Base-by-base conservation (phyloP, 2,888 invertebrate species). In the Auanema sp. region DNA sequence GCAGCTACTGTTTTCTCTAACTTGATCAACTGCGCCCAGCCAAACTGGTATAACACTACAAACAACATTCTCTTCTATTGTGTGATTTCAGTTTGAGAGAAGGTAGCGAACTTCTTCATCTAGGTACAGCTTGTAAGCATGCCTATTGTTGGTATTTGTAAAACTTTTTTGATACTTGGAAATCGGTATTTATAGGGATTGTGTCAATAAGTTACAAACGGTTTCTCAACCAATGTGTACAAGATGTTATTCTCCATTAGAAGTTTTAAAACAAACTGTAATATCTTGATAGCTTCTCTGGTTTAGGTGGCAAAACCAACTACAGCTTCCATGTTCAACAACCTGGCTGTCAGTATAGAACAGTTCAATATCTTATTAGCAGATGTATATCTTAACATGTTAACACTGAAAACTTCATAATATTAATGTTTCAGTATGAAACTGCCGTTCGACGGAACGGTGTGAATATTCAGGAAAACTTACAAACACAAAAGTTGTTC, bases 41-140 rank as follows among this genome's bases (percentile, higher is more conserved):
- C 33, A 5, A 33, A 33, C 33, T 33, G 33, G 33, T 33, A 33
- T 33, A 33, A 33, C 33, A 33, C 3, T 33, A 33, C 33, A 33
- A 33, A 33, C 33, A 33, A 8, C 3, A 33, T 42, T 59, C 33
- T 18, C 1, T 11, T 51, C 6, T 6, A 21, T 33, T 50, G 41
- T 12, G 5, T 23, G 41, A 10, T 63, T 63, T 52, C 44, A 58
- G 63, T 41, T 18, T 24, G 3, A 11, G 51, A 18, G 16, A 23
- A 8, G 16, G 44, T 21, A 47, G 43, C 6, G 58, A 63, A 40
- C 53, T 63, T 3, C 58, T 58, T 6, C 33, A 61, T 47, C 55
- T 72, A 1, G 72, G 72, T 47, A 62, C 64, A 0, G 66, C 68
- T 0, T 72, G 72, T 50, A 66, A 68, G 40, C 70, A 72, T 61